Evolutionary conservation across 2,113 vertebrate species (phyloP), one percentile per base, ranked within the genome.

Genomic region (Cyprinodon variegatus): DNA sequence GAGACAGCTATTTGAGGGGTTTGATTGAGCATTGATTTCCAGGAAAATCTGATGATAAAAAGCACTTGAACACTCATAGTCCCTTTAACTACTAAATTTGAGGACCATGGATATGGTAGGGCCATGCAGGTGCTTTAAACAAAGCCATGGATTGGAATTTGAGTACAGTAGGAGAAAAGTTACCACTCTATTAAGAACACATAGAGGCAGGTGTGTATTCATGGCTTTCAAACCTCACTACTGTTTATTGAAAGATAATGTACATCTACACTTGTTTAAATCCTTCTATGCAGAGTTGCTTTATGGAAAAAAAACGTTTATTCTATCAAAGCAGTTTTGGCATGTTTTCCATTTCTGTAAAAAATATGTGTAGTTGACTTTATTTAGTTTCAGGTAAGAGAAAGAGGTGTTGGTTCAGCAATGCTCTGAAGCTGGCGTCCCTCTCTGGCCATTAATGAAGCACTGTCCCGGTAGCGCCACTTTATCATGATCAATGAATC

Each of bases 401-500:
- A 85, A 79, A 81, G 84, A 36, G 64, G 76, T 72, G 72, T 79
- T 82, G 71, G 79, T 90, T 74, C 11, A 78, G 70, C 83, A 87
- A 83, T 64, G 17, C 66, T 84, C 62, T 74, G 17, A 5, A 67
- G 80, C 71, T 73, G 20, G 69, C 2, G 78, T 88, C 86, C 84
- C 78, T 84, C 43, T 85, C 84, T 78, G 84, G 78, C 86, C 91
- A 91, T 92, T 95, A 95, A 93, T 88, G 90, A 92, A 91, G 90
- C 85, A 82, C 87, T 82, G 91, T 92, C 87, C 85, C 74, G 65
- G 78, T 81, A 79, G 50, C 84, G 65, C 81, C 78, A 83, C 88
- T 94, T 95, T 93, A 95, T 95, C 93, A 93, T 93, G 93, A 95
- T 95, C 93, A 94, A 94, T 93, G 93, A 92, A 94, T 93, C 91